A percentile compares a stretch with the other conserved stretches of the same genome.
These are phyloP conservation scores for Dromius quadrimaculatus DNA, from an alignment of 2,888 invertebrate species.

Conservation along the genomic window DNA sequence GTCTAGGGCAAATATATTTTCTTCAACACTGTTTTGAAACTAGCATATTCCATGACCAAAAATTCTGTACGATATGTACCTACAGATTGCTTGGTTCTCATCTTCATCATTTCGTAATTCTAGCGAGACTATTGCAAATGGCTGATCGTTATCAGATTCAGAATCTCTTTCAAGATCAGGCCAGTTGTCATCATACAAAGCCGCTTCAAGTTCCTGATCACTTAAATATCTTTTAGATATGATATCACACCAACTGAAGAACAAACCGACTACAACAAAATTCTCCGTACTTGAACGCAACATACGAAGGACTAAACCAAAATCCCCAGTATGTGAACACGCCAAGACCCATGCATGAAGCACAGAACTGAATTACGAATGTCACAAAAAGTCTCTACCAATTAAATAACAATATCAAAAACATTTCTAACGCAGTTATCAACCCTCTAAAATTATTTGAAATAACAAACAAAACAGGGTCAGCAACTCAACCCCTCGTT, in stretches of 20 bases:
- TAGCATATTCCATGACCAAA: too few species aligned
- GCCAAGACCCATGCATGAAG: too few species aligned
- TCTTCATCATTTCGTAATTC: too few species aligned
- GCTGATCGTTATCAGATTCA: neutral
- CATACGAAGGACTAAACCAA: neutral
- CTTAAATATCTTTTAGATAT: too few species aligned
- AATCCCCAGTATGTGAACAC: too few species aligned
- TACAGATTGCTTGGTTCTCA: neutral
- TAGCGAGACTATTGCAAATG: too few species aligned
- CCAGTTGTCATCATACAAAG: too few species aligned
- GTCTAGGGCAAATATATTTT: too few species aligned
- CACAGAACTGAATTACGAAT: neutral
- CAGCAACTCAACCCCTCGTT: neutral
- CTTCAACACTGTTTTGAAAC: neutral
- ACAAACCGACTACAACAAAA: too few species aligned
- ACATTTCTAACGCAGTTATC: neutral
- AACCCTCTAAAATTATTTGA: neutral
- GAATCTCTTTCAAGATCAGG: neutral
- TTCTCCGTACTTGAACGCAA: neutral
- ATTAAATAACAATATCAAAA: neutral
- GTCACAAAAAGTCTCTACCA: neutral
- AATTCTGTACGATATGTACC: neutral
- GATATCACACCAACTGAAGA: too few species aligned
- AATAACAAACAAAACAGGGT: neutral
- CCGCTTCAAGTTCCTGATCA: too few species aligned